These are phyloP conservation scores for Burhinus oedicnemus DNA, from an alignment of 2,113 vertebrate genomes.

Conservation along the genomic window DNA sequence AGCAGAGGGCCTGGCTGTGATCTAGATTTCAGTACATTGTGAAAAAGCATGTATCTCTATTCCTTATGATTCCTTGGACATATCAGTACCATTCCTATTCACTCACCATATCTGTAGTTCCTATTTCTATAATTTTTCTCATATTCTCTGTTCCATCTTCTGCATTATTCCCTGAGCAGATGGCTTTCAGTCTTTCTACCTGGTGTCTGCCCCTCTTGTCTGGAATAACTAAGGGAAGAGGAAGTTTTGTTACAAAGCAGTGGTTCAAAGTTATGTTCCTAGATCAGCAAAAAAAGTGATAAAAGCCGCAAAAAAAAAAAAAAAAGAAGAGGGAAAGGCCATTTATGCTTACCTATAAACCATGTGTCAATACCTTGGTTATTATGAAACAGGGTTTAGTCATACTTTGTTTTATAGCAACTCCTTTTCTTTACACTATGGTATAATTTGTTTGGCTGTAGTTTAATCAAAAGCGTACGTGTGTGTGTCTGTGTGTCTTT, in stretches of 20 bases:
- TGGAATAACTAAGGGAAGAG: background rate
- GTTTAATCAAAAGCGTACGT: background rate
- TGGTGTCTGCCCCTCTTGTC: background rate
- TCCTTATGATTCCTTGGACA: background rate
- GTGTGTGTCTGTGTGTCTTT: background rate
- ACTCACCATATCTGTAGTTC: background rate
- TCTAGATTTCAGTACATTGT: background rate
- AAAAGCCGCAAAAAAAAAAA: background rate
- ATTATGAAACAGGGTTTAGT: background rate
- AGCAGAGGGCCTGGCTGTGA: background rate
- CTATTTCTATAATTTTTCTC: background rate
- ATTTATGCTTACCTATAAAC: background rate
- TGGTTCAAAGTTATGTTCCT: background rate
- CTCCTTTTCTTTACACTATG: background rate
- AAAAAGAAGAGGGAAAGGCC: background rate
- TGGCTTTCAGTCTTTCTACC: background rate
- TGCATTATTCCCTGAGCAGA: background rate
- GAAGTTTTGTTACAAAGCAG: background rate
- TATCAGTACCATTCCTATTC: background rate
- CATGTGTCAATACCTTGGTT: background rate
- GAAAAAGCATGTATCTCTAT: background rate
- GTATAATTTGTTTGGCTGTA: background rate
- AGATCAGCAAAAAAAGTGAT: background rate
- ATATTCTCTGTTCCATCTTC: background rate
- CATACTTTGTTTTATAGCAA: background rate